A percentile compares a stretch with the other conserved stretches of the same genome.
Evolutionary conservation across 1,140 invertebrate species (phyloP).

Genomic region (Drosophila leontia): DNA sequence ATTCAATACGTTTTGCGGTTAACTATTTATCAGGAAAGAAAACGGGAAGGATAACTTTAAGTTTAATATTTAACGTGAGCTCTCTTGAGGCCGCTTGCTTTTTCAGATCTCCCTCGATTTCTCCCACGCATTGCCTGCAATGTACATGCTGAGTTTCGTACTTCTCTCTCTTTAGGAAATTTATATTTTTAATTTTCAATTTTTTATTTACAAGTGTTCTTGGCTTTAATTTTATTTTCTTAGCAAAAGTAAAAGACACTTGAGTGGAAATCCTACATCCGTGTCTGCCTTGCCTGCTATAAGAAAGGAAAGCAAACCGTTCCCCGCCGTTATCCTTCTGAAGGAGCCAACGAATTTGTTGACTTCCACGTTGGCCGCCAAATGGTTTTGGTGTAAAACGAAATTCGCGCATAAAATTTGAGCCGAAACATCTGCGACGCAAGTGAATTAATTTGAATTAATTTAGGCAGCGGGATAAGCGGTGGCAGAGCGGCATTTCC

Average conservation of each 20-base stretch:
- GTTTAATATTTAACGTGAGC: background rate
- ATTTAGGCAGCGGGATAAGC: constrained; percentile 64
- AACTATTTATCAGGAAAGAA: background rate
- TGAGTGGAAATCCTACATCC: background rate
- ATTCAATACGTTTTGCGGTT: constrained; percentile 6
- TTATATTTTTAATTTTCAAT: too few relatives aligned
- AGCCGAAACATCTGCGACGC: constrained; percentile 81
- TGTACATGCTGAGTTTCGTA: background rate
- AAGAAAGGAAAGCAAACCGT: background rate
- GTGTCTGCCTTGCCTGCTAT: background rate
- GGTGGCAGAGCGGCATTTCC: constrained; percentile 8
- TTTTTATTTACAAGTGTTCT: background rate
- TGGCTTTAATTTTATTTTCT: background rate
- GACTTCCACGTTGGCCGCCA: constrained; percentile 53
- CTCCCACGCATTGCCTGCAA: background rate
- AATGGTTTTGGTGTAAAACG: constrained; percentile 75
- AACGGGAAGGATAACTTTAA: background rate
- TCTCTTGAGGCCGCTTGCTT: too few relatives aligned
- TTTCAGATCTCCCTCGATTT: too few relatives aligned
- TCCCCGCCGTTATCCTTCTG: background rate
- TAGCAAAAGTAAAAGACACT: background rate
- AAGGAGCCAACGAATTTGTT: constrained; percentile 7
- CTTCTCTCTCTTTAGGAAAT: background rate
- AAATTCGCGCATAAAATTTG: constrained; percentile 82
- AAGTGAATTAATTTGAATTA: constrained; percentile 83